phyloP scores from a whole-genome alignment of 2,888 invertebrate species.

The Abrostola triplasia region DNA sequence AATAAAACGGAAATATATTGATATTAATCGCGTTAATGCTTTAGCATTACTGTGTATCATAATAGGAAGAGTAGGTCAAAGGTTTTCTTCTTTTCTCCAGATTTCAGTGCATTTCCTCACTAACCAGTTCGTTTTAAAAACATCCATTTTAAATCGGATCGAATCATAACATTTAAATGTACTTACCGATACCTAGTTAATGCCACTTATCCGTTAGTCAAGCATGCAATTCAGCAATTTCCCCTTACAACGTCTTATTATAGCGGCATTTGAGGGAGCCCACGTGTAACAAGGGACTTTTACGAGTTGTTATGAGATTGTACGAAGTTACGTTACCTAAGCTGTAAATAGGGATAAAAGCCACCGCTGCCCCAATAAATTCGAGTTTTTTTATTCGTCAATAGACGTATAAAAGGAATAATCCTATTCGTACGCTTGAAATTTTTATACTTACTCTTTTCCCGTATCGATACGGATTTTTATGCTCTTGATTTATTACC shows the following conservation, averaged over 20 bases:
- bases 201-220: neutral
- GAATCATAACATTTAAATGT: neutral
- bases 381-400: neutral
- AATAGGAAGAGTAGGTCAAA: no score
- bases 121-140: no score
- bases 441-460: conserved; percentile 21
- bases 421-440: conserved; percentile 1
- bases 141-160: no score
- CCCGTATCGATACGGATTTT: conserved; percentile 38
- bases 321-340: conserved; percentile 1
- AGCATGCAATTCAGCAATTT: neutral
- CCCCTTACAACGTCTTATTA: neutral
- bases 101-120: no score
- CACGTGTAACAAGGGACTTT: neutral
- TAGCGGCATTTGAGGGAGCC: neutral
- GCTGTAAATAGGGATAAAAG: conserved; percentile 4
- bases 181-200: neutral
- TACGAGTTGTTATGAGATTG: conserved; percentile 4
- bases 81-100: no score
- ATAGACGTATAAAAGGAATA: conserved; percentile 3
- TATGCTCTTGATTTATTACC: conserved; percentile 44
- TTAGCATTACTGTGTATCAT: no score
- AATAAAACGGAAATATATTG: no score
- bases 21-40: no score
- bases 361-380: conserved; percentile 1